Conservation (phyloP, 2,888 invertebrate species). For the Encarsia formosa region DNA sequence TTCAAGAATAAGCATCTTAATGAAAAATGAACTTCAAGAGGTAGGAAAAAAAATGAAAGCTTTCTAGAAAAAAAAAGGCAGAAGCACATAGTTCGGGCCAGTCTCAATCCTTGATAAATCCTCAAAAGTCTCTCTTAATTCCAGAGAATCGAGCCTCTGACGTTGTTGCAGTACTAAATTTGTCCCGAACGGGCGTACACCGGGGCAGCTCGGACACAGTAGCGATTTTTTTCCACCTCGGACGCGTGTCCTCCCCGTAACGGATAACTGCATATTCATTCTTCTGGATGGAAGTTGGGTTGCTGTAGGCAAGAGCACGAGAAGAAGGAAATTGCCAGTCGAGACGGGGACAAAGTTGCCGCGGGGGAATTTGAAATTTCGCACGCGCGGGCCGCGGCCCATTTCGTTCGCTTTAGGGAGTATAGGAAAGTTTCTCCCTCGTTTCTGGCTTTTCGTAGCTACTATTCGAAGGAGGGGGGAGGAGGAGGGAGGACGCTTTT, state of each 20-base stretch:
- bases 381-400: not conserved
- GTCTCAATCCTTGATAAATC: conserved; percentile 47
- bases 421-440: not conserved
- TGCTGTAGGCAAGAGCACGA: not conserved
- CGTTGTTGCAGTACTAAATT: conserved; percentile 32
- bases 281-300: not conserved
- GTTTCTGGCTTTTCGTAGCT: too few relatives aligned
- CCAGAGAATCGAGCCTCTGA: conserved; percentile 41
- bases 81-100: conserved; percentile 1
- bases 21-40: not conserved
- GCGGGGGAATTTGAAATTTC: conserved; percentile 14
- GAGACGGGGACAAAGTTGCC: conserved; percentile 12
- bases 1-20: too few relatives aligned
- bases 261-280: conserved; percentile 24
- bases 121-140: conserved; percentile 44
- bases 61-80: too few relatives aligned
- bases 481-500: too few relatives aligned
- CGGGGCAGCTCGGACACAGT: not conserved
- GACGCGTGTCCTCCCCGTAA: conserved; percentile 5
- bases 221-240: conserved; percentile 21
- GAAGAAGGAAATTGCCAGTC: not conserved
- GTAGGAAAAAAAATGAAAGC: not conserved
- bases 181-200: too few relatives aligned
- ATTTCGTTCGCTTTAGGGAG: not conserved
- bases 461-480: too few relatives aligned